Conservation (phyloP, 2,113 vertebrate species). For the Scomber colias region DNA sequence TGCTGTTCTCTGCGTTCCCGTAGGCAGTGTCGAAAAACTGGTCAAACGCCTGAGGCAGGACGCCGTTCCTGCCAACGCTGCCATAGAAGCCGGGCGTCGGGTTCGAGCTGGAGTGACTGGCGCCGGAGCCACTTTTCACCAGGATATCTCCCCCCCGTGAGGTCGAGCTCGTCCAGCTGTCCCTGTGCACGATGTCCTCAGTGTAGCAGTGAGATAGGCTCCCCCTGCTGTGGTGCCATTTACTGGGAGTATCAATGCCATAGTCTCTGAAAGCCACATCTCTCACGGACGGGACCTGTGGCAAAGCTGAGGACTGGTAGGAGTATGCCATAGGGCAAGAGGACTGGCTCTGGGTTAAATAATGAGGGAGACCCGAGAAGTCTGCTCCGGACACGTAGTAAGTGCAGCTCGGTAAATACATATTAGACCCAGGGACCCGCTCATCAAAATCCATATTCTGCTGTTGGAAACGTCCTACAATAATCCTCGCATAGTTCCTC, state of each 20-base stretch:
- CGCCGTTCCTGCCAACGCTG: slow-evolving; percentile 94
- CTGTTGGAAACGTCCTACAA: slow-evolving; percentile 89
- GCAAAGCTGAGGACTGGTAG: slow-evolving; percentile 95
- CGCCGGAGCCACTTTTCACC: slow-evolving; percentile 90
- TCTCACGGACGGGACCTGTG: slow-evolving; percentile 98
- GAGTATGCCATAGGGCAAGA: slow-evolving; percentile 98
- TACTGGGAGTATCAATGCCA: slow-evolving; percentile 95
- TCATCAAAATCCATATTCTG: slow-evolving; percentile 99
- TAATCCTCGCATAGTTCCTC: slow-evolving; percentile 95
- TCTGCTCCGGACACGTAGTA: slow-evolving; percentile 99
- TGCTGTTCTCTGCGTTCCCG: slow-evolving; percentile 86
- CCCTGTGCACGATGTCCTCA: slow-evolving; percentile 97
- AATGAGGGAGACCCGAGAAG: slow-evolving; percentile 98
- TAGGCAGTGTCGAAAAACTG: slow-evolving; percentile 99
- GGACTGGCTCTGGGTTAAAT: slow-evolving; percentile 97
- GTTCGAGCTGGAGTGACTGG: slow-evolving; percentile 89
- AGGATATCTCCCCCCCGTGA: slow-evolving; percentile 92
- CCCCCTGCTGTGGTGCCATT: slow-evolving; percentile 97
- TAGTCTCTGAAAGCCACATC: slow-evolving; percentile 99
- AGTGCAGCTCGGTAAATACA: slow-evolving; percentile 99
- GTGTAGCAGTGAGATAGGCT: slow-evolving; percentile 96
- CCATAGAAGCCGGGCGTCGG: slow-evolving; percentile 92
- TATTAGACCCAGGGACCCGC: slow-evolving; percentile 96
- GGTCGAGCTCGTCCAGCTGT: slow-evolving; percentile 91
- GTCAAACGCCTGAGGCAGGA: slow-evolving; percentile 97